phyloP scores from a whole-genome alignment of 2,113 vertebrate genomes.

The Dipodomys ordii region DNA sequence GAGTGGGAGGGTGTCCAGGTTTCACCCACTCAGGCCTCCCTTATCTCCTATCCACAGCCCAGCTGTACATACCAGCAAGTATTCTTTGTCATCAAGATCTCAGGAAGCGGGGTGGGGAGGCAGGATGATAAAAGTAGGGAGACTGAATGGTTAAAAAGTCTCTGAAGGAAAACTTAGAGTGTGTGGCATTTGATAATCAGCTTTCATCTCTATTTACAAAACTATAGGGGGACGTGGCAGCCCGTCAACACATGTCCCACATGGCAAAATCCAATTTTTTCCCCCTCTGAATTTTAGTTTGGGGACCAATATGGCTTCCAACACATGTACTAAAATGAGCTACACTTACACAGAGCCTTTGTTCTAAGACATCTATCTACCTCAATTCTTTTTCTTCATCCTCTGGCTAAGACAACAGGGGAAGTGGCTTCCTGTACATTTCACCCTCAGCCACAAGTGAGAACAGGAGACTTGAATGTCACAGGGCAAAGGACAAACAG shows the following conservation, averaged over 20 bases:
- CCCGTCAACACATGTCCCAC: background rate
- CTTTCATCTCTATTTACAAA: slow-evolving; percentile 12
- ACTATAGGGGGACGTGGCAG: background rate
- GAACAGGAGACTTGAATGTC: background rate
- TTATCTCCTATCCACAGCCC: no score
- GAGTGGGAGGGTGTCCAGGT: background rate
- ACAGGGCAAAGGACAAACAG: background rate
- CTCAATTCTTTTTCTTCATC: background rate
- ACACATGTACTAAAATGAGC: background rate
- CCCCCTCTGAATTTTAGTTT: background rate
- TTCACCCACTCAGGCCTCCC: background rate
- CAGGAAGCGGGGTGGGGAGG: background rate
- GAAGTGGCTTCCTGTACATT: no score
- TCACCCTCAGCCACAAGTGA: background rate
- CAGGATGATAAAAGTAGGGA: background rate
- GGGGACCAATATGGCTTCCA: background rate
- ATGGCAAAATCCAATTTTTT: background rate
- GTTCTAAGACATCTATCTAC: background rate
- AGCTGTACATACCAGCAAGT: background rate
- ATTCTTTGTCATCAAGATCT: background rate
- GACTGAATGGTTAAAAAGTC: background rate
- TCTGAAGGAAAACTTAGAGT: background rate
- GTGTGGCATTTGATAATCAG: background rate
- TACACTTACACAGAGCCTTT: background rate
- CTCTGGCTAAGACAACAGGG: background rate